Base-by-base conservation (phyloP, 2,888 invertebrate species). In the Hipparchia sbordonii region DNA sequence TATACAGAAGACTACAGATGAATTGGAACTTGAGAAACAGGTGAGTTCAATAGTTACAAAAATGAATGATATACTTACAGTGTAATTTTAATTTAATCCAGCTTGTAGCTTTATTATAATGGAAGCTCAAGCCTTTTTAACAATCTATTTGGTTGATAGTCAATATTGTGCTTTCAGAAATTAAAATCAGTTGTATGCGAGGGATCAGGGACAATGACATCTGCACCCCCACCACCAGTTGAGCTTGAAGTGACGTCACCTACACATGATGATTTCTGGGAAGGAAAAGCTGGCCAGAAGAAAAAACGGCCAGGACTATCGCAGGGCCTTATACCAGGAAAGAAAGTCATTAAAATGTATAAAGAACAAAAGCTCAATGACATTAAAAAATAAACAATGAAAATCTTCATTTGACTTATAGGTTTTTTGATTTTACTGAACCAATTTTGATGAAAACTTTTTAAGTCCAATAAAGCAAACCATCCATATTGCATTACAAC, bases 341-440 rank as follows among this genome's bases (percentile, higher is more conserved):
- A 98, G 85, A 97, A 97, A 91, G 97, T 98, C 9, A 95, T 98
- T 89, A 97, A 97, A 90, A 95, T 95, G 90, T 97, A 96, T 86
- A 95, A 95, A 87, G 95, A 95, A 79, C 95, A 95, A 84, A 96
- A 95, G 89, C 84, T 91, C 77, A 94, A 86, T 85, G 87, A 91
- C 78, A 73, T 77, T 74, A 85, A 52, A 52, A 65, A 65, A 82
- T 80, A 87, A 81, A 82, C 81, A 81, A 71, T 67, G 61, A 39
- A 61, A 0, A 12, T 33, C 46, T 10, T 1, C 12, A 61, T 66
- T 2, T n/a, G 12, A 10, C 12, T 5, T 70, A 10, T 61, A 10
- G 62, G 0, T 56, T 56, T 23, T 57, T 13, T 23, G 8, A 48
- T 48, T 54, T n/a, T 54, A 54, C 9, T 48, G 12, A 54, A 10